Conservation (phyloP, 2,113 vertebrate species). For the Pluvianellus socialis region DNA sequence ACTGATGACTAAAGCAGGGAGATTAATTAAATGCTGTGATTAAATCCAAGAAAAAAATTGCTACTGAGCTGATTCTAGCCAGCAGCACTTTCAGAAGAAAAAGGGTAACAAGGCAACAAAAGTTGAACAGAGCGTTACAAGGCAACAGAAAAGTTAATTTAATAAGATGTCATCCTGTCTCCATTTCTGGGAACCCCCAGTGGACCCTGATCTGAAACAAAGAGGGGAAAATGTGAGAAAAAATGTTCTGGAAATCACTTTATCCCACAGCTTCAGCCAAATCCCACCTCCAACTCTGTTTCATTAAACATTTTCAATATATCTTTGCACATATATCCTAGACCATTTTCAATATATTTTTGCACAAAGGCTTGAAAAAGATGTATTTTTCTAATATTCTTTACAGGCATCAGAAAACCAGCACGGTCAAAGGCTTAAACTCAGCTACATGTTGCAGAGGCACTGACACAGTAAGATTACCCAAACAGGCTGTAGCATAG, state of each 20-base stretch:
- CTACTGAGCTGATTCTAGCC: not conserved
- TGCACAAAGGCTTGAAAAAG: not conserved
- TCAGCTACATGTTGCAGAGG: not conserved
- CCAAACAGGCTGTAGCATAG: not conserved
- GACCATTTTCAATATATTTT: not conserved
- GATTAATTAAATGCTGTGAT: conserved; percentile 17
- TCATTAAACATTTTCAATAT: not conserved
- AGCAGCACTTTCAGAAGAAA: not conserved
- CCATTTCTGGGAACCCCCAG: not conserved
- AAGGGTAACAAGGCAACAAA: not conserved
- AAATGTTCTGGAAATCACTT: not conserved
- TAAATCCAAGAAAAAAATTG: not conserved
- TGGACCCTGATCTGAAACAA: not conserved
- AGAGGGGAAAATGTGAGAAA: accelerated
- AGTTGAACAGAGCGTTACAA: not conserved
- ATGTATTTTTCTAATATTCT: not conserved
- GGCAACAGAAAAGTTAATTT: not conserved
- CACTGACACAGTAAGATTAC: not conserved
- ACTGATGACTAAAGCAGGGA: not conserved
- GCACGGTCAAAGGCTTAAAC: not conserved
- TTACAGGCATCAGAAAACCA: not conserved
- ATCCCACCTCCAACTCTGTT: not conserved
- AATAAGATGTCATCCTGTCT: not conserved
- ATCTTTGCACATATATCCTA: not conserved
- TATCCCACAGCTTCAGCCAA: not conserved